Evolutionary conservation across 1,140 invertebrate species (phyloP).

Genomic region (Paramacrobiotus metropolitanus): DNA sequence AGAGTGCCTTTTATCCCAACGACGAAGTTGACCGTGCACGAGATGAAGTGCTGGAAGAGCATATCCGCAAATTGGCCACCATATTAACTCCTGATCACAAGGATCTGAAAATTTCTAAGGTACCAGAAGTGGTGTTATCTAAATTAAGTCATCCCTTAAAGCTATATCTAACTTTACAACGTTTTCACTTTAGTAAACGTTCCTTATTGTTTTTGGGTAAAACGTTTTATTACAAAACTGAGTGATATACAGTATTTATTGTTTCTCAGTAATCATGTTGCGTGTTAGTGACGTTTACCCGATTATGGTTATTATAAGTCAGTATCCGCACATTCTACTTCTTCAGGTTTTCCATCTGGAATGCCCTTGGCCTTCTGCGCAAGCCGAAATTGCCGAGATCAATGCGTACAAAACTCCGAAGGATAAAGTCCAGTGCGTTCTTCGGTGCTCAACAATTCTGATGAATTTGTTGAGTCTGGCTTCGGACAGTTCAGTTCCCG

Average conservation of each 20-base stretch:
- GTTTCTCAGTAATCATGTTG: too few species aligned
- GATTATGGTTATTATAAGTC: conserved; percentile 6
- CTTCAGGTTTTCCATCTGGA: conserved; percentile 48
- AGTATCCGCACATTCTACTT: not conserved
- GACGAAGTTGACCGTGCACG: conserved; percentile 76
- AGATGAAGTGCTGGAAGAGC: conserved; percentile 67
- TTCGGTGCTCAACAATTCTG: conserved; percentile 59
- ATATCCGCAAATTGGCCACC: conserved; percentile 56
- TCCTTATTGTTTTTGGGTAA: too few species aligned
- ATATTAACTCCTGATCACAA: conserved; percentile 57
- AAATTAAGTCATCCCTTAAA: too few species aligned
- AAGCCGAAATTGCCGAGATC: conserved; percentile 68
- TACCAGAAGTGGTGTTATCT: conserved; percentile 19
- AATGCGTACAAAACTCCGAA: conserved; percentile 77
- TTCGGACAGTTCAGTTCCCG: conserved; percentile 48
- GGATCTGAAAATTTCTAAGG: conserved; percentile 51
- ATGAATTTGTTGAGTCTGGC: conserved; percentile 70
- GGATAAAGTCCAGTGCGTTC: conserved; percentile 72
- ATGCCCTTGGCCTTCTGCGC: conserved; percentile 89
- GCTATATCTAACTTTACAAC: too few species aligned
- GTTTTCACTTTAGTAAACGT: too few species aligned
- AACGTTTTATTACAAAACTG: too few species aligned
- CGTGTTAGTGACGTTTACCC: too few species aligned
- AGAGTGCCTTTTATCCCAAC: conserved; percentile 81
- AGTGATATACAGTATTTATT: too few species aligned